Base-by-base conservation (phyloP, 2,113 vertebrate species). In the Garra rufa region DNA sequence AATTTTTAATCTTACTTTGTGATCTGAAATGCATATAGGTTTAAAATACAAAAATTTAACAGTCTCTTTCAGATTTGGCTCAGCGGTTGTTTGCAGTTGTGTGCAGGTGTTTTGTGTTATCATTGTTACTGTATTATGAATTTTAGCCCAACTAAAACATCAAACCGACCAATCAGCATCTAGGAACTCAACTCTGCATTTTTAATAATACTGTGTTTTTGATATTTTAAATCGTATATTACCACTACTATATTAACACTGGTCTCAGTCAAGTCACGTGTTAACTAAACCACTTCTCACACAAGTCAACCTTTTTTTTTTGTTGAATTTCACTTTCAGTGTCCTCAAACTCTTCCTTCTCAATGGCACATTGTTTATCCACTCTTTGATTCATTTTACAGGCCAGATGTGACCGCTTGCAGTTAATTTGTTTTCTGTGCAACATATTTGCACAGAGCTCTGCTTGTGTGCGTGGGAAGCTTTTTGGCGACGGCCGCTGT, bases 351-450 rank as follows among this genome's bases (percentile, higher is more conserved):
- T 65, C 77, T 65, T 80, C 43, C 78, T 80, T 28, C 59, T 80
- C 78, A 80, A 80, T 50, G 59, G 59, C 43, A 80, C 59, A 30
- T 80, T 80, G 61, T 59, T 75, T 65, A 48, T 81, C 26, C 1
- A 10, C 50, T 81, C 50, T 71, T 74, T 81, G 76, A 67, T 84
- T 76, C 55, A 76, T 73, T 87, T 81, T 55, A 81, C 44, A 70
- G 14, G 71, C 82, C 86, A 87, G 83, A 87, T 85, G 83, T 87
- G 50, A 87, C 34, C 52, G 28, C 74, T 87, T 87, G 69, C 77
- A 76, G 75, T 78, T 84, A 65, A 81, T 84, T 87, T 83, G 71
- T 87, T 81, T 84, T 52, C 30, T 76, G 73, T 30, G 52, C 83
- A 71, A 77, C 63, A 69, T 69, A 69, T 84, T 55, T 78, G 83